A percentile compares a stretch with the other conserved stretches of the same genome.
Conservation (phyloP, 2,113 vertebrate genomes). For the Lethenteron camtschaticum region DNA sequence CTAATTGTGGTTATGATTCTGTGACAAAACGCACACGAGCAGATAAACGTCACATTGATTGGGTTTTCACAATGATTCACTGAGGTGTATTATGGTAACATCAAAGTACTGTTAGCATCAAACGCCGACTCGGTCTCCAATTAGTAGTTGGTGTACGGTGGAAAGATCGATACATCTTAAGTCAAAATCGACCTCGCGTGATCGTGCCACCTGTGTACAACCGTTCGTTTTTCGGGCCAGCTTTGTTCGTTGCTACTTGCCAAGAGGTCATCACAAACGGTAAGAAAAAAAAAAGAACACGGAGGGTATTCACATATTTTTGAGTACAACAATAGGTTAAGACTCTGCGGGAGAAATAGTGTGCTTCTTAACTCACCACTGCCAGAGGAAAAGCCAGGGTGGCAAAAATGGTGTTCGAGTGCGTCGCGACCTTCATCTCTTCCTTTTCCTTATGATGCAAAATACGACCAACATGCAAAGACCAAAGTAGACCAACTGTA, state of each 20-base stretch:
- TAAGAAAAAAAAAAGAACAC: background rate
- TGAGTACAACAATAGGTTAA: too few species aligned
- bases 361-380: background rate
- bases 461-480: background rate
- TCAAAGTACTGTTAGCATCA: too few species aligned
- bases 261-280: background rate
- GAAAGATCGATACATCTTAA: too few species aligned
- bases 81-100: too few species aligned
- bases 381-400: background rate
- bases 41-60: too few species aligned
- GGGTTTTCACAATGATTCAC: too few species aligned
- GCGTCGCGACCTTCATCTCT: background rate
- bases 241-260: too few species aligned
- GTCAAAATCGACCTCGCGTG: background rate
- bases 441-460: background rate
- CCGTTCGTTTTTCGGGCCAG: background rate
- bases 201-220: background rate
- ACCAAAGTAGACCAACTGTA: slow-evolving; percentile 1
- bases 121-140: too few species aligned
- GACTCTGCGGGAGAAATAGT: too few species aligned
- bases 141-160: too few species aligned
- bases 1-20: too few species aligned
- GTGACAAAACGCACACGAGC: too few species aligned
- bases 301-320: background rate
- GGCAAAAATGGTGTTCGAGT: background rate